Conservation (phyloP, 2,888 invertebrate genomes). For the Dryobota labecula region DNA sequence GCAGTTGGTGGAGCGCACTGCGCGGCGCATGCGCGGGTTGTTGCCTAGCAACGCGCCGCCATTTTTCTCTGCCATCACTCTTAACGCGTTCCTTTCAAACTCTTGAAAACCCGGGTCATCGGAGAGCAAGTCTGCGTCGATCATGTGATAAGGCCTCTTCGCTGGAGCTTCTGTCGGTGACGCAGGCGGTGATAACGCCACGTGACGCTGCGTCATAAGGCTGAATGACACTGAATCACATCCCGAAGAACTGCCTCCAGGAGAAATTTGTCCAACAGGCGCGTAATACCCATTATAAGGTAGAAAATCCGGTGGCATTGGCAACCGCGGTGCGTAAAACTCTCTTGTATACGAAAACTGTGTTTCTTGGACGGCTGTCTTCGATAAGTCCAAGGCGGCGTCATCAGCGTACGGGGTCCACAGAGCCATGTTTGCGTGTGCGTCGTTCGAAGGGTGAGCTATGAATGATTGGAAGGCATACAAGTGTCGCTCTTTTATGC, state of each 20-base stretch:
- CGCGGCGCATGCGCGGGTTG: conserved; percentile 93
- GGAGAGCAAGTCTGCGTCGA: conserved; percentile 72
- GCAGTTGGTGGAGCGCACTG: conserved; percentile 72
- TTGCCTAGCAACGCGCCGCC: conserved; percentile 88
- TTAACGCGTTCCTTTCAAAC: conserved; percentile 92
- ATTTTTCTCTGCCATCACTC: conserved; percentile 91
- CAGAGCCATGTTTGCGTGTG: conserved; percentile 75
- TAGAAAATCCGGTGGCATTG: conserved; percentile 38
- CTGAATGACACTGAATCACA: conserved; percentile 60
- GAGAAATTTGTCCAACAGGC: conserved; percentile 68
- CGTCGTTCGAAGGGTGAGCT: conserved; percentile 51
- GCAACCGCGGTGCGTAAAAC: conserved; percentile 17
- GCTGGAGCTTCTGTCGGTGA: conserved; percentile 57
- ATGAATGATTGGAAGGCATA: conserved; percentile 63
- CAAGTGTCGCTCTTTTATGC: conserved; percentile 63
- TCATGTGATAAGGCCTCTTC: conserved; percentile 57
- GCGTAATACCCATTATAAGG: conserved; percentile 57
- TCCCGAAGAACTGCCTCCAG: conserved; percentile 68
- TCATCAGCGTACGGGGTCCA: conserved; percentile 85
- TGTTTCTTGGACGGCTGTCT: conserved; percentile 60
- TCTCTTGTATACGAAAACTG: conserved; percentile 24
- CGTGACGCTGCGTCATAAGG: conserved; percentile 46
- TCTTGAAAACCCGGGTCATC: conserved; percentile 91
- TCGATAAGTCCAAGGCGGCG: conserved; percentile 76
- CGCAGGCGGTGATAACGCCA: conserved; percentile 69